Percentiles rank a stretch among this genome's conserved stretches.
These are phyloP conservation scores for Clusia tigrina DNA, from an alignment of 2,888 invertebrate genomes.

Conservation along the genomic window DNA sequence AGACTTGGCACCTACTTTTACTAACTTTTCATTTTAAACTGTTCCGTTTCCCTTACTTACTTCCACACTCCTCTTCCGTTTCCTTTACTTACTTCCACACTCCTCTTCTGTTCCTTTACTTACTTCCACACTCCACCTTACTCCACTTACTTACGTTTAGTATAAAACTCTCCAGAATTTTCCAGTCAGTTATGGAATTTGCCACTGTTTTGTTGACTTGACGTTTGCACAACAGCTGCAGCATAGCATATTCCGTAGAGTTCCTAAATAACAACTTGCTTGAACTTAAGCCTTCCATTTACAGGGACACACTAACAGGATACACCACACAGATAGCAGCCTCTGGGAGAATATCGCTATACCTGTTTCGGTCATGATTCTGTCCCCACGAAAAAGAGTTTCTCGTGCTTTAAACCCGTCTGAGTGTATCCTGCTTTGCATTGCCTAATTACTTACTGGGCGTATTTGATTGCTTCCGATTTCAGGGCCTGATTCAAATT, in stretches of 20 bases:
- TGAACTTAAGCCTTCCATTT: background rate
- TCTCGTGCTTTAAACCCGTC: background rate
- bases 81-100: too few species aligned
- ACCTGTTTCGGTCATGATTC: too few species aligned
- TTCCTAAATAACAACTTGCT: slow-evolving; percentile 32
- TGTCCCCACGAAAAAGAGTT: background rate
- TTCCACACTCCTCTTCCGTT: too few species aligned
- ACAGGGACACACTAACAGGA: too few species aligned
- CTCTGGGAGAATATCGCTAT: background rate
- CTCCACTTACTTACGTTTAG: slow-evolving; percentile 40
- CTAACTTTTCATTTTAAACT: too few species aligned
- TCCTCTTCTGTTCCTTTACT: too few species aligned
- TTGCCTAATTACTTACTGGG: slow-evolving; percentile 23
- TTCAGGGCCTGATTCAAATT: slow-evolving; percentile 82
- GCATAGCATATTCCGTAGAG: slow-evolving; percentile 45
- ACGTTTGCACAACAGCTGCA: slow-evolving; percentile 53
- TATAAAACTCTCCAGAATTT: slow-evolving; percentile 47
- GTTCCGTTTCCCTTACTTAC: too few species aligned
- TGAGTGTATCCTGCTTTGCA: background rate
- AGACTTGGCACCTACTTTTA: too few species aligned
- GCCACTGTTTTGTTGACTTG: slow-evolving; percentile 34
- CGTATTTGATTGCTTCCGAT: slow-evolving; percentile 66
- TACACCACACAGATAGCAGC: too few species aligned
- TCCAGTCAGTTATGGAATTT: slow-evolving; percentile 46
- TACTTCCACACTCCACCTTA: too few species aligned